Evolutionary conservation across 2,797 vertebrate genomes (phyloP).

Genomic region (Holocentrus rufus): DNA sequence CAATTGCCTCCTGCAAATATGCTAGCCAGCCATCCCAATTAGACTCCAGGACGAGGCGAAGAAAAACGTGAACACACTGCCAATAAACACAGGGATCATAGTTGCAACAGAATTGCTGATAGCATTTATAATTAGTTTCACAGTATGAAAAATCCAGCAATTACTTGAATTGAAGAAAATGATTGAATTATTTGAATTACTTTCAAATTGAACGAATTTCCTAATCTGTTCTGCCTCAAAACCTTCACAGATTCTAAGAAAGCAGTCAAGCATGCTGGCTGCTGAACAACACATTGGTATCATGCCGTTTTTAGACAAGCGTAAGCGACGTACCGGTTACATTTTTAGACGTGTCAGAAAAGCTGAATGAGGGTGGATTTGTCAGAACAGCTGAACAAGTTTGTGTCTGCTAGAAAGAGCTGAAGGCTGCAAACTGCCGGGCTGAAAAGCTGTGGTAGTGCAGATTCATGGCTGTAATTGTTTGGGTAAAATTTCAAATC

Average conservation of each 20-base stretch:
- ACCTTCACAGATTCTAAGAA: not conserved
- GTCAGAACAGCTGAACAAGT: too few species aligned
- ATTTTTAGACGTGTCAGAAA: too few species aligned
- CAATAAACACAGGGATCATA: conserved; percentile 18
- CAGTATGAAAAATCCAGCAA: not conserved
- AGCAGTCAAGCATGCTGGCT: too few species aligned
- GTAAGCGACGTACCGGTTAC: too few species aligned
- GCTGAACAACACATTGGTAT: conserved; percentile 1
- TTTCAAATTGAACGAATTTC: conserved; percentile 13
- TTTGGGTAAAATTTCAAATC: too few species aligned
- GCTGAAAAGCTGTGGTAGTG: too few species aligned
- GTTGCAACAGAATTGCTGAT: conserved; percentile 10
- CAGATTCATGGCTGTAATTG: too few species aligned
- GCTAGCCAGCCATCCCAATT: conserved; percentile 33
- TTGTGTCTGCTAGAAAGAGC: too few species aligned
- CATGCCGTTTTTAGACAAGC: too few species aligned
- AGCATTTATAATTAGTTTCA: conserved; percentile 19
- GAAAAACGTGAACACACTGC: conserved; percentile 10
- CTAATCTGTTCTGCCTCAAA: conserved; percentile 17
- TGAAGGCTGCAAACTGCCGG: too few species aligned
- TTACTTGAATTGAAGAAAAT: not conserved
- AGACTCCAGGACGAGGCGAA: conserved; percentile 4
- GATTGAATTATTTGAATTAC: not conserved
- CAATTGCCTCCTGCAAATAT: conserved; percentile 34
- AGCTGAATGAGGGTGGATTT: too few species aligned